A percentile compares a stretch with the other conserved stretches of the same genome.
Evolutionary conservation across 2,113 vertebrate species (phyloP).

Genomic region (Bettongia penicillata): DNA sequence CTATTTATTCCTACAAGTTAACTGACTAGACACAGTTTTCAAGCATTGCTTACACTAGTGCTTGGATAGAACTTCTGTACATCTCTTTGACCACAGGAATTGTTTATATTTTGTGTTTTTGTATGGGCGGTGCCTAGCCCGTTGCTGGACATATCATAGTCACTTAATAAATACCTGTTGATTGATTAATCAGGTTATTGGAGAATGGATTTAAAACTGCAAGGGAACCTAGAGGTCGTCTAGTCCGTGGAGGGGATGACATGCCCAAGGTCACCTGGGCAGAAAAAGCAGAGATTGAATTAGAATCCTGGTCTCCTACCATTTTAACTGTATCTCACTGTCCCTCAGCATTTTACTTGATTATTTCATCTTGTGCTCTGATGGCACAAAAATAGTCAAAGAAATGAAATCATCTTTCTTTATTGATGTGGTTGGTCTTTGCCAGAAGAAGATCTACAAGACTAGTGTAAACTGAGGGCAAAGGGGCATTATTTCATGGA

Average conservation of each 20-base stretch:
- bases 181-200: neutral
- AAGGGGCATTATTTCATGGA: neutral
- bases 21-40: neutral
- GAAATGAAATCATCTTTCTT: neutral
- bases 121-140: neutral
- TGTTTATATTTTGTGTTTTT: neutral
- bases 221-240: neutral
- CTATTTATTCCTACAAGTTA: slow-evolving; percentile 24
- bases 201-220: neutral
- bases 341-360: neutral
- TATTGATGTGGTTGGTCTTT: neutral
- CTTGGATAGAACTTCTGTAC: neutral
- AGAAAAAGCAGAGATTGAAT: neutral
- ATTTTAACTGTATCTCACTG: neutral
- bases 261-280: neutral
- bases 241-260: neutral
- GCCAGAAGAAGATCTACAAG: neutral
- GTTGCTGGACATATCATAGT: neutral
- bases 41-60: neutral
- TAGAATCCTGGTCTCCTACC: neutral
- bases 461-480: neutral
- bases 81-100: neutral
- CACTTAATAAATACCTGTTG: neutral
- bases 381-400: neutral
- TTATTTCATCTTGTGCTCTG: neutral